A percentile compares a stretch with the other conserved stretches of the same genome.
These are phyloP conservation scores for Catalaphyllia jardinei DNA, from an alignment of 64 coral and sea anemone species.

Conservation along the genomic window DNA sequence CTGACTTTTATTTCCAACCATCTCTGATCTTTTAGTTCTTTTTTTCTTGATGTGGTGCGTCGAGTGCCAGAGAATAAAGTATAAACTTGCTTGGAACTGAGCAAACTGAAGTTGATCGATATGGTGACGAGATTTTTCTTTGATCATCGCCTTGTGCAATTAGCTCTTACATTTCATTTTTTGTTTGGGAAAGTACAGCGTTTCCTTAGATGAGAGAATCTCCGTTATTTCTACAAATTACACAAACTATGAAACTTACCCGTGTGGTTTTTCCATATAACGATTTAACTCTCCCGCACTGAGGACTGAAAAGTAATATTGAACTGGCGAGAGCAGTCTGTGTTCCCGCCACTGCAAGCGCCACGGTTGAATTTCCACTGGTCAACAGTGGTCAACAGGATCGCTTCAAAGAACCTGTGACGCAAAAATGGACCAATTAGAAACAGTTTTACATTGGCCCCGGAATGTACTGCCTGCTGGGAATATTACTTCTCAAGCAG, in stretches of 20 bases:
- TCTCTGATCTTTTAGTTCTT: too few species aligned
- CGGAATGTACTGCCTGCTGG: too few species aligned
- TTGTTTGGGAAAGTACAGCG: not conserved
- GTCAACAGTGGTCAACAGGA: conserved; percentile 24
- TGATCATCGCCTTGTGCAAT: too few species aligned
- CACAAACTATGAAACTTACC: not conserved
- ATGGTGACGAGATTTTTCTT: too few species aligned
- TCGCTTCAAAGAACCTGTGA: conserved; percentile 40
- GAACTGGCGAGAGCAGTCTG: not conserved
- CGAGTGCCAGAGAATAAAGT: too few species aligned
- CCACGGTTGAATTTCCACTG: not conserved
- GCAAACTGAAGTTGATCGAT: too few species aligned
- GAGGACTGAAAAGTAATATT: not conserved
- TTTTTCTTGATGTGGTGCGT: too few species aligned
- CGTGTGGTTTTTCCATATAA: conserved; percentile 42
- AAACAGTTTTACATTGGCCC: not conserved
- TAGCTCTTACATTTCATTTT: too few species aligned
- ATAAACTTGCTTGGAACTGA: too few species aligned
- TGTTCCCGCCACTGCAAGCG: conserved; percentile 3
- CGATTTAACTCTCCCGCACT: not conserved
- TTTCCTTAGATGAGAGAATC: too few species aligned
- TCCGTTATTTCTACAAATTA: not conserved
- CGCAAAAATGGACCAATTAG: conserved; percentile 40
- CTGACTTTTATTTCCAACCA: too few species aligned
- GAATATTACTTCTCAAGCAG: too few species aligned